phyloP scores from a whole-genome alignment of 2,888 invertebrate genomes.

The Plebejus melissa region DNA sequence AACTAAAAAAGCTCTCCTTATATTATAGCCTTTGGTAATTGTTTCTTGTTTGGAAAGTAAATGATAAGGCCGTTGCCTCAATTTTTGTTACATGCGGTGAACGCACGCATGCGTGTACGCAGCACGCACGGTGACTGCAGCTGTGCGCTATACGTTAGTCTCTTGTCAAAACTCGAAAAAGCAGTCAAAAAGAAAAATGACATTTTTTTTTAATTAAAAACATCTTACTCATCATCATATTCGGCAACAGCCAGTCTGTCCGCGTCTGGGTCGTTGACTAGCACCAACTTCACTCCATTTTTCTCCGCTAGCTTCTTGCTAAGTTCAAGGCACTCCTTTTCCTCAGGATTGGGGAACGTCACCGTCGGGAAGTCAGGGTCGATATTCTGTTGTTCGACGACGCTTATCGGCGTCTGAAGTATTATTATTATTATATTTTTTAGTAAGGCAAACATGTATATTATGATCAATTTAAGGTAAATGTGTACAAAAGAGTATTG shows the following conservation, averaged over 20 bases:
- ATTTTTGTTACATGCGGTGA: too few species aligned
- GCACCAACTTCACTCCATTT: constrained; percentile 84
- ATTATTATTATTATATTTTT: background rate
- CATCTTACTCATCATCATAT: constrained; percentile 79
- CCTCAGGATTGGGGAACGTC: constrained; percentile 98
- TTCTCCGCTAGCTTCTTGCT: constrained; percentile 88
- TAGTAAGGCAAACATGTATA: background rate
- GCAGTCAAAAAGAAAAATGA: background rate
- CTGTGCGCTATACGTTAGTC: too few species aligned
- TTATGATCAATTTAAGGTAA: background rate
- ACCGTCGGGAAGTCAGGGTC: constrained; percentile 99
- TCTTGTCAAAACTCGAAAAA: too few species aligned
- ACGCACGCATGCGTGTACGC: too few species aligned
- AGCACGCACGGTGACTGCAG: too few species aligned
- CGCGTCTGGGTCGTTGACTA: constrained; percentile 99
- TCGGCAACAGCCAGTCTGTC: constrained; percentile 97
- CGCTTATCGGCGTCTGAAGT: constrained; percentile 80
- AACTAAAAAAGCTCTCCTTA: too few species aligned
- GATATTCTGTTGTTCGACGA: constrained; percentile 88
- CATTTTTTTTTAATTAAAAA: too few species aligned
- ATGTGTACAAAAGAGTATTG: too few species aligned
- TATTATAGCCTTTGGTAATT: too few species aligned
- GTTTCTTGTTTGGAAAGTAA: too few species aligned
- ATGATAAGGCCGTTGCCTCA: too few species aligned
- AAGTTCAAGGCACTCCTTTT: constrained; percentile 87